Evolutionary conservation across 2,888 invertebrate species (phyloP).

Genomic region (Miltochrista miniata): DNA sequence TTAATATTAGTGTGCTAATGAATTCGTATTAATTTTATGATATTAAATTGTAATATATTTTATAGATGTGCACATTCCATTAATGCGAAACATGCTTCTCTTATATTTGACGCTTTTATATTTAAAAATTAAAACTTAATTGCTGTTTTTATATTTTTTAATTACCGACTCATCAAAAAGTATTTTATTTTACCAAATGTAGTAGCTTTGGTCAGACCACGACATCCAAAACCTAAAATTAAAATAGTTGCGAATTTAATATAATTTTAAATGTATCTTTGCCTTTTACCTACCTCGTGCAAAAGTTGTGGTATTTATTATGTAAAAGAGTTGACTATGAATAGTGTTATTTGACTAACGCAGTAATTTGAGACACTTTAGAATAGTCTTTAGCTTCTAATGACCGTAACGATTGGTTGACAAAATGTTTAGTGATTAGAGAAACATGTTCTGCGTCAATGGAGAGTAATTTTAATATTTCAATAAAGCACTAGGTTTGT

Average conservation of each 20-base stretch:
- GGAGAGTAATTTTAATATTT: constrained; percentile 68
- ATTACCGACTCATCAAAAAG: no score
- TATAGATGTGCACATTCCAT: constrained; percentile 76
- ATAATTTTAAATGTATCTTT: not conserved
- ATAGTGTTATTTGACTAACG: constrained; percentile 24
- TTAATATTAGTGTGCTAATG: constrained; percentile 81
- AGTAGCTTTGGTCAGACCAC: no score
- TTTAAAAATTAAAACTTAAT: constrained; percentile 19
- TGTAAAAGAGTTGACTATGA: constrained; percentile 8
- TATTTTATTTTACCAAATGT: no score
- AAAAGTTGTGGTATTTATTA: constrained; percentile 2
- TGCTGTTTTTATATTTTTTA: no score
- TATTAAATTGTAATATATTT: constrained; percentile 78
- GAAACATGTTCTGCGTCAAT: constrained; percentile 78
- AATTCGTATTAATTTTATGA: constrained; percentile 78
- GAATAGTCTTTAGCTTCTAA: constrained; percentile 5
- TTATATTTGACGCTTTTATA: constrained; percentile 39
- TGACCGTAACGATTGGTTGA: no score
- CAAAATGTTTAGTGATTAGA: constrained; percentile 20
- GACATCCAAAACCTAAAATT: not conserved
- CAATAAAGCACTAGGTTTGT: constrained; percentile 77
- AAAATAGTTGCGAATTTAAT: not conserved
- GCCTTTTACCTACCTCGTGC: constrained; percentile 11
- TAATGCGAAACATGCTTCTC: constrained; percentile 77
- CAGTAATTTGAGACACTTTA: constrained; percentile 15